These are phyloP conservation scores for Rhizomys pruinosus DNA, from an alignment of 2,113 vertebrate species.

Conservation along the genomic window DNA sequence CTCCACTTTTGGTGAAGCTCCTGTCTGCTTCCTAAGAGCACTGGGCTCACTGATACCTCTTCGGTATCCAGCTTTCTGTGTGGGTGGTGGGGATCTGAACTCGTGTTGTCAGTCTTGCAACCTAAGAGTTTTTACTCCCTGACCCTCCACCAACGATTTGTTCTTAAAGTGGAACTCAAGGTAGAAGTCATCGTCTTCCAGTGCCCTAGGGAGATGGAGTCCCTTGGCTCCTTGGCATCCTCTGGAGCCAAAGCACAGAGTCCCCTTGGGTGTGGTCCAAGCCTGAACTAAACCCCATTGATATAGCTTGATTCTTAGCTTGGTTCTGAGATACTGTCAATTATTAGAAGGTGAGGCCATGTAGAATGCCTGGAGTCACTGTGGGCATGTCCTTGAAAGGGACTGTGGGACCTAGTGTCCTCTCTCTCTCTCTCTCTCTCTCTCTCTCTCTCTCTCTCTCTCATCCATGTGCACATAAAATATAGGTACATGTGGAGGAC, in stretches of 20 bases:
- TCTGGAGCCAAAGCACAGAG: not conserved
- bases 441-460: not conserved
- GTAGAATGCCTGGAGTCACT: not conserved
- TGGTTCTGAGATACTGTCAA: too few relatives aligned
- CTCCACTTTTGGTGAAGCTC: not conserved
- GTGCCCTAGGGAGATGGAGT: not conserved
- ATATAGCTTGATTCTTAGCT: not conserved
- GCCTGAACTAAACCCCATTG: not conserved
- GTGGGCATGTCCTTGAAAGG: not conserved
- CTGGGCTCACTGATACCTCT: not conserved
- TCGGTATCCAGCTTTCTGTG: too few relatives aligned
- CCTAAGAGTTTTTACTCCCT: not conserved
- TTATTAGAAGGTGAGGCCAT: not conserved
- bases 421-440: not conserved
- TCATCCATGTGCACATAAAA: too few relatives aligned
- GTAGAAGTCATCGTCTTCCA: not conserved
- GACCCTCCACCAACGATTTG: not conserved
- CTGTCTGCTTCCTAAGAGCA: not conserved
- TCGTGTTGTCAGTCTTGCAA: not conserved
- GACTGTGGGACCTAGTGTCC: not conserved
- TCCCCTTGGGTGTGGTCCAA: accelerated
- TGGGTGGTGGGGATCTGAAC: not conserved
- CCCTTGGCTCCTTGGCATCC: not conserved
- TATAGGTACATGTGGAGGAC: too few relatives aligned
- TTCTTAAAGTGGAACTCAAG: not conserved